Base-by-base conservation (phyloP, 2,797 vertebrate species). In the Alcedo atthis region DNA sequence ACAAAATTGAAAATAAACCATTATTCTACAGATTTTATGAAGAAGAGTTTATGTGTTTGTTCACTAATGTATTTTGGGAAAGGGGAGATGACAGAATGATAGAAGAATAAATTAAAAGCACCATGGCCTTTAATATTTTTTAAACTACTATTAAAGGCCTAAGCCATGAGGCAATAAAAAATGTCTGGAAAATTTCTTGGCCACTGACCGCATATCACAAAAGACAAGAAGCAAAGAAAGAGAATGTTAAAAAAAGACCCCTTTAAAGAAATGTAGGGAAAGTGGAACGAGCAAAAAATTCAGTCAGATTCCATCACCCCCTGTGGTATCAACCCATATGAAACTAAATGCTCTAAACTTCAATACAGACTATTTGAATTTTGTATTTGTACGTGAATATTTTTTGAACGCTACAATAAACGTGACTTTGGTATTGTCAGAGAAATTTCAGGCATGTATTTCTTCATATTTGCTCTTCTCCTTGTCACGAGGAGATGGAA, bases 61-160 rank as follows among this genome's bases (percentile, higher is more conserved):
- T 82, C 70, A 8, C 22, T 66, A 62, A 46, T 4, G 2, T 33
- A 55, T 66, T 80, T 64, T 66, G 49, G 43, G 45, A 76, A 78
- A 82, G 18, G 8, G 28, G 33, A 87, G 46, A 30, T 48, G 33
- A 80, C 18, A 33, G 26, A 55, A 33, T 24, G 43, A 22, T 2
- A 74, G 25, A 89, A 15, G 61, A 90, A 83, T 17, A 32, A 82
- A 90, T 35, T 68, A 40, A 76, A 89, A 92, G 43, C 37, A 93
- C 21, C 54, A 69, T 9, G 45, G 26, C 4, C 6, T 80, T 82
- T 35, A 55, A 49, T 32, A 61, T 53, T 67, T 81, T 80, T 74
- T 26, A 74, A 86, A 48, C 18, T 82, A 55, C 17, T 59, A 8
- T 67, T 82, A 85, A 87, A 90, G 28, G 37, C 25, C 35, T 12